Base-by-base conservation (phyloP, 2,888 invertebrate species). In the Encarsia formosa region DNA sequence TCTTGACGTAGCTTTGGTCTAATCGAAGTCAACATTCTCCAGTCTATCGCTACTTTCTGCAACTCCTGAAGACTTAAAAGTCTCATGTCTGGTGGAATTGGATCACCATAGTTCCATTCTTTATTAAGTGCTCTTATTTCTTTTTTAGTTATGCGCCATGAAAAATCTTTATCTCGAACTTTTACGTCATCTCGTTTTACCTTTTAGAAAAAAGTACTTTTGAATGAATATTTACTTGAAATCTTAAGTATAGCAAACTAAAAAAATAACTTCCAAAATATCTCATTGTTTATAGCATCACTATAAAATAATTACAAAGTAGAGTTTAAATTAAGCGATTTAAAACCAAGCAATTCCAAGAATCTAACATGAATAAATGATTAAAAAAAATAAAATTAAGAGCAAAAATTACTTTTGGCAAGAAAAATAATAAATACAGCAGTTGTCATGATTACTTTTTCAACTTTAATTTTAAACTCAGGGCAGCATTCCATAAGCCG, bases 11-110 rank as follows among this genome's bases (percentile, higher is more conserved):
- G 81, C 71, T 91, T 91, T 1, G 93, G 93, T 62, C 92, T 78
- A 23, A 88, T 73, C n/a, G 88, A 86, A 13, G 93, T 93, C 50
- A 94, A 77, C 93, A 94, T 93, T 72, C 88, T 84, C 93, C 93
- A 94, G 69, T 91, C 91, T 56, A 94, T 94, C 31, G 89, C 85
- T 16, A 93, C 91, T 9, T 85, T 80, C 63, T 88, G 88, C 42
- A 93, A 76, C 64, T 93, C 92, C 41, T 83, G 82, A 62, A 90
- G 79, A 65, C 85, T 83, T 35, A 88, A 77, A 9, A 79, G 78
- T 62, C 79, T 81, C 92, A 93, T 91, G 71, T 91, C 91, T 0
- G 79, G 77, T 2, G 93, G 92, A 58, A 91, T 78, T 0, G 93
- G 92, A 75, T 93, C 86, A 63, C 84, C 83, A 63, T 84, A 84